Evolutionary conservation across 2,888 invertebrate species (phyloP).

Genomic region (Eutolmus rufibarbis): DNA sequence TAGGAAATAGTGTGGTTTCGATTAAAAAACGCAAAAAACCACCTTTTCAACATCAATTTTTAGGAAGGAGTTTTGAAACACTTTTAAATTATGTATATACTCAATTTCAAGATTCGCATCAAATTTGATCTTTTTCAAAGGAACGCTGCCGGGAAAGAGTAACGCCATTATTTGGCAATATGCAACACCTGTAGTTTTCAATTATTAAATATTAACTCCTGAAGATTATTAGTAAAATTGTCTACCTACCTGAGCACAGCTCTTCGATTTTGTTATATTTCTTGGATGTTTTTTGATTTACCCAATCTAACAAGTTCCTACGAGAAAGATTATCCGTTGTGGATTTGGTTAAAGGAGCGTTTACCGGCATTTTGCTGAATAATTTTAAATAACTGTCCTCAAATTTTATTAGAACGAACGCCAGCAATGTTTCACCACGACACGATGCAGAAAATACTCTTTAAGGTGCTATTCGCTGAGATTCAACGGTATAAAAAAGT

Average conservation of each 20-base stretch:
- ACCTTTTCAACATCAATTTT: constrained; percentile 99
- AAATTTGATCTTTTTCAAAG: constrained; percentile 25
- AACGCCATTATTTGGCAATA: constrained; percentile 21
- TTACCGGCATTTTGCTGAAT: constrained; percentile 15
- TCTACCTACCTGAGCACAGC: constrained; percentile 9
- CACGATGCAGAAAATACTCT: not conserved
- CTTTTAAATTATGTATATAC: constrained; percentile 74
- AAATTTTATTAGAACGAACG: not conserved
- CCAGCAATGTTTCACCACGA: not conserved
- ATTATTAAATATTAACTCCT: not conserved
- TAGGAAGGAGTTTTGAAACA: constrained; percentile 95
- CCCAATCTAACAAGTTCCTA: constrained; percentile 7
- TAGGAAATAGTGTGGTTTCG: not conserved
- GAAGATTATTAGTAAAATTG: not conserved
- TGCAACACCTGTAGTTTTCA: not conserved
- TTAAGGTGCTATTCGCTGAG: not conserved
- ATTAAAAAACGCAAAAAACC: constrained; percentile 52
- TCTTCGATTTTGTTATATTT: constrained; percentile 18
- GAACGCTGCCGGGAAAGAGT: not conserved
- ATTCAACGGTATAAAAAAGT: not conserved
- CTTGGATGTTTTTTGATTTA: not conserved
- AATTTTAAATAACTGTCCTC: not conserved
- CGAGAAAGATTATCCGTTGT: not conserved
- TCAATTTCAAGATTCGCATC: constrained; percentile 17
- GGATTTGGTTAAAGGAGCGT: not conserved